Base-by-base conservation (phyloP, 2,113 vertebrate genomes). In the Misgurnus anguillicaudatus region DNA sequence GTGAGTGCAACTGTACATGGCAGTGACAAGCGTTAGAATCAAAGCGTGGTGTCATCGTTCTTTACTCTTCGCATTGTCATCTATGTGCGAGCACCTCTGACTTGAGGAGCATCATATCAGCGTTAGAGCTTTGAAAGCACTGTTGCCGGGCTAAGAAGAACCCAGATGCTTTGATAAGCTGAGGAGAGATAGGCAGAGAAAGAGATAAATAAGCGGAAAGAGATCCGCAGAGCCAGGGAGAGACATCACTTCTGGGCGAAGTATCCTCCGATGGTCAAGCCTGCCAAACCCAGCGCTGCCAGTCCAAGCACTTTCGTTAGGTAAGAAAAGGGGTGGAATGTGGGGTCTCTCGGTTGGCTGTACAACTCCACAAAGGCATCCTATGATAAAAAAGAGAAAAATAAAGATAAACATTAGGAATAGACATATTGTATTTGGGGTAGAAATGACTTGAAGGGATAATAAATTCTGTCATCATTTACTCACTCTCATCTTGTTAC, bases 331-430 rank as follows among this genome's bases (percentile, higher is more conserved):
- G 93, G 94, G 17, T 94, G 91, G 7, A 91, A 92, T 63, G 91
- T 85, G 68, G 92, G 92, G 74, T 91, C 88, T 86, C 92, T 90
- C 67, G 85, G 92, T 79, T 91, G 93, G 63, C 94, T 91, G 0
- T 97, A 98, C 62, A 98, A 81, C 83, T 96, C 94, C 92, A 96
- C 93, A 55, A 98, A 98, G 81, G 95, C 94, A 63, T 97, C 95
- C 96, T 98, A 75, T 62, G 51, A 65, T 21, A 76, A 5, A 42
- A 38, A 63, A 42, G 45, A 55, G 53, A 55, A 62, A 36, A 77
- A 17, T 75, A n/a, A 16, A 64, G 66, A 3, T 39, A 7, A 16
- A 21, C 21, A 47, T 75, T 62, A 73, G n/a, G n/a, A n/a, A n/a
- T n/a, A n/a, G 51, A 31, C 24, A 31, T 31, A 31, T 31, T 31